Percentiles rank a stretch among this genome's conserved stretches.
phyloP scores from a whole-genome alignment of 1,140 invertebrate genomes.

The Tetragnatha versicolor region DNA sequence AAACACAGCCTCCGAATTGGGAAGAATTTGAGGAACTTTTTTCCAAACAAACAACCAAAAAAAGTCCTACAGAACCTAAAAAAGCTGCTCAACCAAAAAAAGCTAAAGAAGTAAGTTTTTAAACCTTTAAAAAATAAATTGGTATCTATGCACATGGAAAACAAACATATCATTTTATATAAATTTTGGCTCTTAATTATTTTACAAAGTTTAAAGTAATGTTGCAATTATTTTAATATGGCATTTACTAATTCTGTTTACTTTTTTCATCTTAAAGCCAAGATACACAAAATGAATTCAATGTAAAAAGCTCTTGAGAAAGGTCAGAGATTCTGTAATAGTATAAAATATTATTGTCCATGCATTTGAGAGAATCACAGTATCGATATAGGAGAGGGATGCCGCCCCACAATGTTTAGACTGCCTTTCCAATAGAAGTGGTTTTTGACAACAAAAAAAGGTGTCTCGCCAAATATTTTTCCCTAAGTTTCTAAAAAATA shows the following conservation, averaged over 20 bases:
- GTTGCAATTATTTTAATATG: not conserved
- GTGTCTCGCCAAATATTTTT: too few relatives aligned
- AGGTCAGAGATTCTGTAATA: too few relatives aligned
- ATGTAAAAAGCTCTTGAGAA: too few relatives aligned
- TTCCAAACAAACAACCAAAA: conserved; percentile 81
- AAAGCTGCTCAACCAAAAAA: conserved; percentile 70
- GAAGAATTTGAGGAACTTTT: conserved; percentile 90
- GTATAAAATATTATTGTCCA: too few relatives aligned
- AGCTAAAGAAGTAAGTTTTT: conserved; percentile 60
- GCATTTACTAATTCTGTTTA: not conserved
- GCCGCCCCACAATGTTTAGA: too few relatives aligned
- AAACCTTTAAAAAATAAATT: not conserved
- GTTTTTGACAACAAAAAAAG: too few relatives aligned
- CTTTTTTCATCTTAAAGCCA: not conserved
- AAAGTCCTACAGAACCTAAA: conserved; percentile 70
- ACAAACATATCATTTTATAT: not conserved
- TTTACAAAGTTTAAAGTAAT: not conserved
- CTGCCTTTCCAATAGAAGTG: too few relatives aligned
- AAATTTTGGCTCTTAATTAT: not conserved
- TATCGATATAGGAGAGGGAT: too few relatives aligned
- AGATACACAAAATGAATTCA: too few relatives aligned
- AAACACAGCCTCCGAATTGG: conserved; percentile 69
- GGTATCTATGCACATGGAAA: not conserved
- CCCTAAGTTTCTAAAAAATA: too few relatives aligned
- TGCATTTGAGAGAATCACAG: too few relatives aligned